Evolutionary conservation across 2,888 invertebrate genomes (phyloP).

Genomic region (Tinea semifulvella): DNA sequence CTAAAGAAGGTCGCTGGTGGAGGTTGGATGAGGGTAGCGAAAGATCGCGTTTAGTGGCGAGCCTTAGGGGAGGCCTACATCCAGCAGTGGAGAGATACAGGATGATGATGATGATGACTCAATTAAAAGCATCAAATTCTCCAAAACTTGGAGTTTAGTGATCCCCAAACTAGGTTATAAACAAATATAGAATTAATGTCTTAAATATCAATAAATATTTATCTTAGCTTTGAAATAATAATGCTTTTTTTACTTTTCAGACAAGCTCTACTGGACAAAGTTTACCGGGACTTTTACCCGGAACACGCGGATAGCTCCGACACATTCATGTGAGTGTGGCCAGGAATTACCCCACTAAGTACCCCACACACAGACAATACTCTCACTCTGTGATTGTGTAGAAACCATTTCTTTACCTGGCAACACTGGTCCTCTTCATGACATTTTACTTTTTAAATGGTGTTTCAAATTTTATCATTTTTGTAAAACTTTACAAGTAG

Average conservation of each 20-base stretch:
- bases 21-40: too few relatives aligned
- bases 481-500: not conserved
- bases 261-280: conserved; percentile 79
- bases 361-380: conserved; percentile 4
- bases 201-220: too few relatives aligned
- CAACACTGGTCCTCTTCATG: conserved; percentile 4
- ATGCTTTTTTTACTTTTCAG: conserved; percentile 65
- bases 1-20: too few relatives aligned
- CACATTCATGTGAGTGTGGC: conserved; percentile 37
- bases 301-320: conserved; percentile 73
- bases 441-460: conserved; percentile 1
- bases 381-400: conserved; percentile 7
- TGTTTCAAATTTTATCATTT: not conserved
- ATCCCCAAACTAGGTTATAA: too few relatives aligned
- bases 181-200: too few relatives aligned
- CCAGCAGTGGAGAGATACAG: too few relatives aligned
- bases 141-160: too few relatives aligned
- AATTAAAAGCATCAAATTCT: too few relatives aligned
- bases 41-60: too few relatives aligned
- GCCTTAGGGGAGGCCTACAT: too few relatives aligned
- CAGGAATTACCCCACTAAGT: conserved; percentile 10
- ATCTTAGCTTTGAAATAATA: too few relatives aligned
- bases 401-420: not conserved
- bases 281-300: conserved; percentile 82
- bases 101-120: too few relatives aligned